A percentile compares a stretch with the other conserved stretches of the same genome.
Evolutionary conservation across 2,888 invertebrate species (phyloP).

Genomic region (Eristalinus aeneus): DNA sequence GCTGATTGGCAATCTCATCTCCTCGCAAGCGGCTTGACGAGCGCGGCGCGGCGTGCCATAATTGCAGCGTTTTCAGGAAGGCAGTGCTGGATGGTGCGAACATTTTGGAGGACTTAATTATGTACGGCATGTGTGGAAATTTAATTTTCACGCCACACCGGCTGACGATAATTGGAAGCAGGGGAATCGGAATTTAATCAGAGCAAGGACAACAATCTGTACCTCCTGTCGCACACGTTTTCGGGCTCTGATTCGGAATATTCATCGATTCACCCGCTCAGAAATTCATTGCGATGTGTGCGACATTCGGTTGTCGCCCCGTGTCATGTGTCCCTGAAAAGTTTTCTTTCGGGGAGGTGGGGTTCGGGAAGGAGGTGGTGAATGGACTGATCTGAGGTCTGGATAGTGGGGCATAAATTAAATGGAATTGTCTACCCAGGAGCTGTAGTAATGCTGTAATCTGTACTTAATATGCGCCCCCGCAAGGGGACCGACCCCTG

Average conservation of each 20-base stretch:
- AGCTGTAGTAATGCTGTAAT: not conserved
- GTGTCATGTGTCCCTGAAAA: no score
- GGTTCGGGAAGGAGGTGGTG: not conserved
- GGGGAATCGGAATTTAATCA: not conserved
- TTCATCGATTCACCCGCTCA: not conserved
- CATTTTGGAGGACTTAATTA: constrained; percentile 6
- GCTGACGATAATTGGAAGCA: not conserved
- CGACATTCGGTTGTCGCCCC: not conserved
- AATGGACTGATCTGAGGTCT: not conserved
- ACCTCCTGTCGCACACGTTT: not conserved
- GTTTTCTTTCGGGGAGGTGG: no score
- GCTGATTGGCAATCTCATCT: constrained; percentile 7
- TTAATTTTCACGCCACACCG: constrained; percentile 1
- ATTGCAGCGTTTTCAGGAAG: not conserved
- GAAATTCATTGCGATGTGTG: not conserved
- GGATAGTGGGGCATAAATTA: constrained; percentile 7
- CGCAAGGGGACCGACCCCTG: not conserved
- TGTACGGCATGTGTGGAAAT: not conserved
- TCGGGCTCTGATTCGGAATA: not conserved
- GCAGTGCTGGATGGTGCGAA: not conserved
- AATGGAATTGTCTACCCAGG: constrained; percentile 10
- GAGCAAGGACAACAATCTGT: not conserved
- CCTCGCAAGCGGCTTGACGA: not conserved
- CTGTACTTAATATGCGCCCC: constrained; percentile 10
- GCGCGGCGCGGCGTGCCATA: not conserved